phyloP scores from a whole-genome alignment of 2,797 vertebrate species.

The Microctenopoma lineatum region DNA sequence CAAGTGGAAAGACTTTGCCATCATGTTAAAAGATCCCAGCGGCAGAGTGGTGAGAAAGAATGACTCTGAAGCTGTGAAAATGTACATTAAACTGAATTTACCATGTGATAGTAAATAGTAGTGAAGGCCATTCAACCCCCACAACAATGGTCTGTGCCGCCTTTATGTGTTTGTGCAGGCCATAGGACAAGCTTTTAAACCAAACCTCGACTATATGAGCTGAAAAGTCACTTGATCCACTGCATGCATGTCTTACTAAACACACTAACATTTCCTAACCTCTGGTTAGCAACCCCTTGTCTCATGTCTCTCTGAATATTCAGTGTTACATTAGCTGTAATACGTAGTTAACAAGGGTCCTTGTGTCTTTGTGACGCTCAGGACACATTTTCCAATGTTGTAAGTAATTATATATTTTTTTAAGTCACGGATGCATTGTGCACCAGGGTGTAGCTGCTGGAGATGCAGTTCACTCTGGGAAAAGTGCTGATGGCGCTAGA shows the following conservation, averaged over 20 bases:
- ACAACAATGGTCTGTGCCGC: no score
- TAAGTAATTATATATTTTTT: constrained; percentile 31
- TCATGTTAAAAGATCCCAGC: neutral
- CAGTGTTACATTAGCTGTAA: constrained; percentile 10
- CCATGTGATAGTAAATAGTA: no score
- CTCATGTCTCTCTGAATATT: constrained; percentile 10
- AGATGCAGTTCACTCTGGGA: constrained; percentile 18
- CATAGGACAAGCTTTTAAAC: no score
- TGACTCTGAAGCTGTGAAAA: neutral
- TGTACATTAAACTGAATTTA: no score
- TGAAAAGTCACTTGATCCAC: no score
- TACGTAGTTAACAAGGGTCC: neutral
- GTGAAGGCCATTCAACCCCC: no score
- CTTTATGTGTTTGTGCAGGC: no score
- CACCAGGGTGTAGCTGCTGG: constrained; percentile 27
- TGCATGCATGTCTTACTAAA: constrained; percentile 4
- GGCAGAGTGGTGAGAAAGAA: neutral
- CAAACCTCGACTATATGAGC: no score
- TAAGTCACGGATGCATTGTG: constrained; percentile 31
- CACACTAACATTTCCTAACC: constrained; percentile 9
- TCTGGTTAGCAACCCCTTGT: neutral
- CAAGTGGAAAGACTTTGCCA: neutral
- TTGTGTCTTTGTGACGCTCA: neutral
- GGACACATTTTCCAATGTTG: constrained; percentile 29
- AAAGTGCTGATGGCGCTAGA: constrained; percentile 49